Conservation (phyloP, 1,140 invertebrate genomes). For the Eriocheir sinensis region DNA sequence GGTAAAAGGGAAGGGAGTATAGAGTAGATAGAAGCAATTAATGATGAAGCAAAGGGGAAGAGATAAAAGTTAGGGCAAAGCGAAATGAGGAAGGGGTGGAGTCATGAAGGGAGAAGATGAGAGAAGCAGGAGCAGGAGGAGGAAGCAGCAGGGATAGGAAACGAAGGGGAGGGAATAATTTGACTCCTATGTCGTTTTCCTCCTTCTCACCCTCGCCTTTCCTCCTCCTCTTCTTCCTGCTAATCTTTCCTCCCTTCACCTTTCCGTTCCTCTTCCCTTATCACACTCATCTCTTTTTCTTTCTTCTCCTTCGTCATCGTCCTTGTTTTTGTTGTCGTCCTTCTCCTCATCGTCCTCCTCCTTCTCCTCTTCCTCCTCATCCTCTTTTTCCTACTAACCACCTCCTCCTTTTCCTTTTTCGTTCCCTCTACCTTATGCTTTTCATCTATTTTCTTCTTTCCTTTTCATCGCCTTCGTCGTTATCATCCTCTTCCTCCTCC, state of each 20-base stretch:
- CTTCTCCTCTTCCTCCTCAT: background rate
- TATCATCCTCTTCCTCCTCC: background rate
- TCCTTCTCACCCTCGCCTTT: background rate
- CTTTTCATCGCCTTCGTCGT: background rate
- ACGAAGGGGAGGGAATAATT: background rate
- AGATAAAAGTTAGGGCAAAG: background rate
- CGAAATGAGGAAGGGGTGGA: too few relatives aligned
- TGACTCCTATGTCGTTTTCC: background rate
- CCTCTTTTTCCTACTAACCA: background rate
- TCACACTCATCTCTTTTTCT: background rate
- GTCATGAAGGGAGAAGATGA: background rate
- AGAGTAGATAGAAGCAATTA: too few relatives aligned
- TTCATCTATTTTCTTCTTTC: background rate
- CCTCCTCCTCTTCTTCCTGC: background rate
- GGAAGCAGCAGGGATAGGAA: background rate
- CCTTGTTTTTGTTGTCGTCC: too few relatives aligned
- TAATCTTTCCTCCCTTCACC: background rate
- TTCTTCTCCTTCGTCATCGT: background rate
- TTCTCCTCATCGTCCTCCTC: background rate
- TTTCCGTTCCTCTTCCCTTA: background rate
- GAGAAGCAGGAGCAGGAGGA: background rate
- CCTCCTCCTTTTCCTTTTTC: background rate
- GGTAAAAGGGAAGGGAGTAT: background rate
- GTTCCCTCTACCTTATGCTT: background rate
- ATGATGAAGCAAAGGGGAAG: too few relatives aligned